Evolutionary conservation across 2,797 vertebrate genomes (phyloP).

Genomic region (Rhyacichthys aspro): DNA sequence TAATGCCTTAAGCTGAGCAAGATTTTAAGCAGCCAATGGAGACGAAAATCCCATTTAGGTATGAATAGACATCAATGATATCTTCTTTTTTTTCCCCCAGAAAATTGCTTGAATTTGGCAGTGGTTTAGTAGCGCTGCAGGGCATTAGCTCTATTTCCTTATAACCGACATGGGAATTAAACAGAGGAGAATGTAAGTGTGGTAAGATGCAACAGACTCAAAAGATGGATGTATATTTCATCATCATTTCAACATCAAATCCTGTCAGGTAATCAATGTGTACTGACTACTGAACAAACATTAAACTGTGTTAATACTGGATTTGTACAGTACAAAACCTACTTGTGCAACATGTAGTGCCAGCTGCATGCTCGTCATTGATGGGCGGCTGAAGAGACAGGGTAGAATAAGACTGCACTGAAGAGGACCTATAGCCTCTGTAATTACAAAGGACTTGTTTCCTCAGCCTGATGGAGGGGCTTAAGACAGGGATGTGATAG

Average conservation of each 20-base stretch:
- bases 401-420: background rate
- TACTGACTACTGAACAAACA: background rate
- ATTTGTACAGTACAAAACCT: background rate
- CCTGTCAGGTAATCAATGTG: background rate
- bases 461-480: slow-evolving; percentile 2
- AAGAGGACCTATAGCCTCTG: background rate
- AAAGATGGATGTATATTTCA: slow-evolving; percentile 2
- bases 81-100: slow-evolving; percentile 46
- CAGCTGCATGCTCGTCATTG: slow-evolving; percentile 5
- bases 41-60: slow-evolving; percentile 44
- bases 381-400: slow-evolving; percentile 17
- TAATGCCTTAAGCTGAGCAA: slow-evolving; percentile 43
- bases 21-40: slow-evolving; percentile 55
- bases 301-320: background rate
- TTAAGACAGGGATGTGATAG: background rate
- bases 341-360: background rate
- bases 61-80: slow-evolving; percentile 33
- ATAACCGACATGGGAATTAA: slow-evolving; percentile 28
- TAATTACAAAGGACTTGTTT: slow-evolving; percentile 8
- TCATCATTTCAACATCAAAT: slow-evolving; percentile 12
- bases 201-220: slow-evolving; percentile 19
- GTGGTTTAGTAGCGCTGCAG: slow-evolving; percentile 31
- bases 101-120: slow-evolving; percentile 35
- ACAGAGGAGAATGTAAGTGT: slow-evolving; percentile 5
- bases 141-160: slow-evolving; percentile 21